Conservation (phyloP, 2,113 vertebrate genomes). For the Cephalophus harveyi region DNA sequence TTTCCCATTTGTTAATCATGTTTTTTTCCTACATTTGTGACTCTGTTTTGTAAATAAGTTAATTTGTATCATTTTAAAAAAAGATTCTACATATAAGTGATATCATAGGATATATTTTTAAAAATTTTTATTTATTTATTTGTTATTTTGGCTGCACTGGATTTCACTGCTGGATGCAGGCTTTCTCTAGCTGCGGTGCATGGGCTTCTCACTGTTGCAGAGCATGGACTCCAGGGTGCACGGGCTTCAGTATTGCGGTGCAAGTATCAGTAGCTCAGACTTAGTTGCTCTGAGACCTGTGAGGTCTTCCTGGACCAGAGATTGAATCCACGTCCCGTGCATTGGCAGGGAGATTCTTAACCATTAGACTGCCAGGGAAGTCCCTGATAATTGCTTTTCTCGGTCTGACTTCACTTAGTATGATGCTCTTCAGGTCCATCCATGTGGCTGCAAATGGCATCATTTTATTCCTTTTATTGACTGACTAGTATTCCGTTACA, state of each 20-base stretch:
- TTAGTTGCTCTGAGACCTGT: not conserved
- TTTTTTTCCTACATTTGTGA: not conserved
- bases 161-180: not conserved
- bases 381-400: not conserved
- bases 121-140: not conserved
- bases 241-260: not conserved
- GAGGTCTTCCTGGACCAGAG: not conserved
- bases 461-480: not conserved
- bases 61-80: not conserved
- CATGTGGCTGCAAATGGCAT: not conserved
- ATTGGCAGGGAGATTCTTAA: not conserved
- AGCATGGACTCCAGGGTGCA: not conserved
- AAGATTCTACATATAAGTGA: not conserved
- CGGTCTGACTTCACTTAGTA: not conserved
- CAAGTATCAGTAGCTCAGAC: not conserved
- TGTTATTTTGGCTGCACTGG: not conserved
- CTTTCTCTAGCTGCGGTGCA: fast-evolving
- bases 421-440: not conserved
- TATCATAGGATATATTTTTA: not conserved
- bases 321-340: fast-evolving
- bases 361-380: not conserved
- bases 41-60: not conserved
- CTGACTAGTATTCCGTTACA: not conserved
- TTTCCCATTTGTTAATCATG: not conserved
- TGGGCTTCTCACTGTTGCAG: not conserved